Base-by-base conservation (phyloP, 1,140 invertebrate species). In the Eulimnadia texana region DNA sequence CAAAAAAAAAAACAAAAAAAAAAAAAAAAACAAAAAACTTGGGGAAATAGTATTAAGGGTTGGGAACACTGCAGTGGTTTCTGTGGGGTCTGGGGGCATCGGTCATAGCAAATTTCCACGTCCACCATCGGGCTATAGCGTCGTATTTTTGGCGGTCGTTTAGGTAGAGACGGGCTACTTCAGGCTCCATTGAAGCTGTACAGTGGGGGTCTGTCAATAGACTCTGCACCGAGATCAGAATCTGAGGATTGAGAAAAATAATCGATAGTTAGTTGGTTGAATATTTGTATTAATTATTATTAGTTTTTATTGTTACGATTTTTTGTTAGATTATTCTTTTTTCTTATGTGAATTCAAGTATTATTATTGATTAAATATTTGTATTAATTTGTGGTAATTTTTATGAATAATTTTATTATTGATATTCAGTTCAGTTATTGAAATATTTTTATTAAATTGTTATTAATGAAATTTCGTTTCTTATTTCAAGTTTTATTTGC, bases 81-180 rank as follows among this genome's bases (percentile, higher is more conserved):
- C 33, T 42, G 6, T 42, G 6, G 6, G 56, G 49, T 29, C 50
- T 19, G 19, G 86, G 74, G 50, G 85, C 73, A 73, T 93, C 90
- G 66, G 87, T 83, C 88, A 93, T 94, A 6, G 92, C 93, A 76
- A 90, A 93, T 67, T 85, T 84, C 85, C 88, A 90, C 0, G 93
- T 94, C 90, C 91, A 95, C 2, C 82, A 75, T 28, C 86, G 78
- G 3, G 92, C 91, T 42, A 90, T 80, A 65, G 82, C 77, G 67
- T 94, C 88, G 72, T 93, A 96, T 28, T 79, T 79, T 51, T 78
- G 71, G 19, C 82, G 78, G 68, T 94, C 81, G 42, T 81, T 80
- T 50, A 80, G 77, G 70, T 93, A 94, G 71, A 94, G 79, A 61
- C 82, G 77, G 2, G 88, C 90, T 42, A 93, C 74, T 62, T 83